Percentiles rank a stretch among this genome's conserved stretches.
These are phyloP conservation scores for Rhopalosiphum nymphaeae DNA, from an alignment of 2,888 invertebrate species.

Conservation along the genomic window DNA sequence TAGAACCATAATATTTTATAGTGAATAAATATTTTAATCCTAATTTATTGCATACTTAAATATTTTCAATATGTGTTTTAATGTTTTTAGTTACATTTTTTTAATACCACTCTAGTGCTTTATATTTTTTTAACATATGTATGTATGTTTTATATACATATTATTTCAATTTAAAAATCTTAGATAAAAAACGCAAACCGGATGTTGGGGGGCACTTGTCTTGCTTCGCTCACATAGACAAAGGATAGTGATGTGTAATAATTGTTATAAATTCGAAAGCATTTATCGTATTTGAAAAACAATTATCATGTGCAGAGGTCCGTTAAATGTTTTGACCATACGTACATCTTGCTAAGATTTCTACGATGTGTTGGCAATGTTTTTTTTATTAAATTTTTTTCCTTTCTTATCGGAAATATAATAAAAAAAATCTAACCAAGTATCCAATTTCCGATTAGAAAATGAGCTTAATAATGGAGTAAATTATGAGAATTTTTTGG, in stretches of 20 bases:
- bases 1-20: background rate
- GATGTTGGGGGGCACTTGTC: background rate
- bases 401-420: background rate
- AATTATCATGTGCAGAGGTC: background rate
- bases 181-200: background rate
- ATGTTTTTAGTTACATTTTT: background rate
- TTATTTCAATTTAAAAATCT: background rate
- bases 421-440: background rate
- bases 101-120: background rate
- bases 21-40: background rate
- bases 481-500: background rate
- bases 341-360: background rate
- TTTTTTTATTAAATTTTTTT: background rate
- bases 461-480: background rate
- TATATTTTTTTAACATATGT: background rate
- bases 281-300: background rate
- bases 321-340: background rate
- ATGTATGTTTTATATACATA: background rate
- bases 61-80: background rate
- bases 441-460: background rate
- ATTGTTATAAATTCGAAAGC: constrained; percentile 13
- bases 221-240: background rate
- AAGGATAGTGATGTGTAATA: background rate
- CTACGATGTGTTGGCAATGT: background rate
- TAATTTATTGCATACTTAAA: background rate